A percentile compares a stretch with the other conserved stretches of the same genome.
Evolutionary conservation across 2,113 vertebrate genomes (phyloP).

Genomic region (Rhea pennata): DNA sequence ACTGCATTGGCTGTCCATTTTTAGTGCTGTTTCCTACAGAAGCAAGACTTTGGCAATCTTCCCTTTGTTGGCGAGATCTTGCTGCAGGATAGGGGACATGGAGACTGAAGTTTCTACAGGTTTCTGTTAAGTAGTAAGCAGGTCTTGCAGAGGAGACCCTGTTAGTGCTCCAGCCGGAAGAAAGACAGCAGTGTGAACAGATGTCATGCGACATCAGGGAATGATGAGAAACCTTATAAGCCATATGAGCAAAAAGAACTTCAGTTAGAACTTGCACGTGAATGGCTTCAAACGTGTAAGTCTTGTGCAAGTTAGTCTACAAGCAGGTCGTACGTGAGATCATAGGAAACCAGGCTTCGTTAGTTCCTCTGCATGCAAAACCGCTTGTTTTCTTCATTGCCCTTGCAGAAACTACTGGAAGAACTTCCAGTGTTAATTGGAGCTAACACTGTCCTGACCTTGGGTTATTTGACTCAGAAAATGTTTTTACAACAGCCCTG

Average conservation of each 20-base stretch:
- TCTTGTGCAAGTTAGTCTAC: not conserved
- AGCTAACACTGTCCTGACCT: constrained; percentile 26
- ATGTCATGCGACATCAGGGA: not conserved
- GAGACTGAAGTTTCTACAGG: not conserved
- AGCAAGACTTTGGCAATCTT: not conserved
- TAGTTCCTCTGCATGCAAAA: not conserved
- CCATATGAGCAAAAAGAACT: not conserved
- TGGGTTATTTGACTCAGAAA: constrained; percentile 27
- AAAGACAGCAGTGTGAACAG: not conserved
- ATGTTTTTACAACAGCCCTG: constrained; percentile 35
- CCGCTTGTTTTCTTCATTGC: not conserved
- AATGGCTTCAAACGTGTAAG: not conserved
- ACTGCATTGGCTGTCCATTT: not conserved
- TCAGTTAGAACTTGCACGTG: not conserved
- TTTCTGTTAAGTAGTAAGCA: not conserved
- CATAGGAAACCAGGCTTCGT: not conserved
- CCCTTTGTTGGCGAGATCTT: not conserved
- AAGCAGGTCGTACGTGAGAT: not conserved
- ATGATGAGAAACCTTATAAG: not conserved
- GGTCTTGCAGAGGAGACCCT: not conserved
- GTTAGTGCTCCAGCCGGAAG: not conserved
- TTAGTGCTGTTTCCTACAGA: not conserved
- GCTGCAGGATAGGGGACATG: not conserved
- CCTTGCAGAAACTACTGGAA: not conserved
- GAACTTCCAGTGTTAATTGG: not conserved